Percentiles rank a stretch among this genome's conserved stretches.
These are phyloP conservation scores for Rhinichthys klamathensis DNA, from an alignment of 2,113 vertebrate genomes.

Conservation along the genomic window DNA sequence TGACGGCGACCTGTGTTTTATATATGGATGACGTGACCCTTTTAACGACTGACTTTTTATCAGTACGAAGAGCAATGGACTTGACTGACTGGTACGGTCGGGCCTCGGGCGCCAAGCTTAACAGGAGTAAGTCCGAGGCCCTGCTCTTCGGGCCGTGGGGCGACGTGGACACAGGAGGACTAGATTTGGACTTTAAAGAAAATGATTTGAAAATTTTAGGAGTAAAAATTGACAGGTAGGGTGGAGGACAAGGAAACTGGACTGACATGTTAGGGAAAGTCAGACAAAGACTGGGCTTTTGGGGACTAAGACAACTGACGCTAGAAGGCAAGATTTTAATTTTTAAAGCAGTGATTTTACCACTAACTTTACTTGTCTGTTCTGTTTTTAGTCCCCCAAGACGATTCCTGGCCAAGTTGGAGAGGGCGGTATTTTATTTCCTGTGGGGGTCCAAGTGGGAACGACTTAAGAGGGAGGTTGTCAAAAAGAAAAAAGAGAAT, in stretches of 20 bases:
- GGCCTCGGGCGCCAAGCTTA: no score
- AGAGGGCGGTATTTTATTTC: neutral
- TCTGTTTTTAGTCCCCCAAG: constrained; percentile 43
- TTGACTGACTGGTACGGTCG: neutral
- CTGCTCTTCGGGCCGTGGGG: neutral
- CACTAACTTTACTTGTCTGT: neutral
- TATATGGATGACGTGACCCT: neutral
- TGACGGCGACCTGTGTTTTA: no score
- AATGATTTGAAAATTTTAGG: neutral
- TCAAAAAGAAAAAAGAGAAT: neutral
- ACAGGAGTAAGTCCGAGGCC: no score
- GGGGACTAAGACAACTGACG: constrained; percentile 28
- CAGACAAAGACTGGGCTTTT: constrained; percentile 31
- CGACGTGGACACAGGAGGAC: fast-evolving
- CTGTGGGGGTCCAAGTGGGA: constrained; percentile 45
- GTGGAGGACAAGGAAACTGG: neutral
- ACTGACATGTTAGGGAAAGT: constrained; percentile 36
- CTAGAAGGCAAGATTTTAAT: constrained; percentile 47
- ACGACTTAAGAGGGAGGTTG: neutral
- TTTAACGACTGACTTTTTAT: neutral
- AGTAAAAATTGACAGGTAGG: constrained; percentile 18
- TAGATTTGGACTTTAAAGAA: neutral
- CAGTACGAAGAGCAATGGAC: neutral
- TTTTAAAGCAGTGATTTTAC: constrained; percentile 44
- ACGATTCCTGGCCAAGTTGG: neutral